A percentile compares a stretch with the other conserved stretches of the same genome.
Evolutionary conservation across 1,140 invertebrate genomes (phyloP).

Genomic region (Orchestia grillus): DNA sequence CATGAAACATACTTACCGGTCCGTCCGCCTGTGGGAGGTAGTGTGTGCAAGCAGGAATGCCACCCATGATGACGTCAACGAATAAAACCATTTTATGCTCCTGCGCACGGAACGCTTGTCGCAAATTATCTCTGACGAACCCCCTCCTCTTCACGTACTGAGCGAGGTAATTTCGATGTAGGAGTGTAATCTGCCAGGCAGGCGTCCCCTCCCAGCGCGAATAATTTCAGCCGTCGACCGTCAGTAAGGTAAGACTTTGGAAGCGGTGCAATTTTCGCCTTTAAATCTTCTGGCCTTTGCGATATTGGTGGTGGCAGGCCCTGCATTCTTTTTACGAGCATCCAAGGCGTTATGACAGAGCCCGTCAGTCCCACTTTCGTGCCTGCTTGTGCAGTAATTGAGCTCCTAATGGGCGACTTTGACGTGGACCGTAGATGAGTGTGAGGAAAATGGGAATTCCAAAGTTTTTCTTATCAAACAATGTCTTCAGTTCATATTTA

Average conservation of each 20-base stretch:
- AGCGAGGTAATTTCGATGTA: neutral
- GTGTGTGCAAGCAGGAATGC: neutral
- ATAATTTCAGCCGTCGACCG: neutral
- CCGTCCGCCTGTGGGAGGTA: no score
- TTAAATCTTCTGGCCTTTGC: constrained; percentile 1
- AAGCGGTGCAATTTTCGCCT: neutral
- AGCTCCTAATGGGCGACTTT: neutral
- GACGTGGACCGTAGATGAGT: neutral
- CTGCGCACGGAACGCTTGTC: neutral
- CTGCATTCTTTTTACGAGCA: neutral
- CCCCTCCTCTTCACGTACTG: neutral
- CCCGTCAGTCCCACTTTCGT: neutral
- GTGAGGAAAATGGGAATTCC: neutral
- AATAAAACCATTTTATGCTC: neutral
- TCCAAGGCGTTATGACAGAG: neutral
- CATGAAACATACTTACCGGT: neutral
- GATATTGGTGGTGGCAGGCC: neutral
- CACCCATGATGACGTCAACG: neutral
- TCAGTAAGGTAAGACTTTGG: neutral
- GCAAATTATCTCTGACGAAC: neutral
- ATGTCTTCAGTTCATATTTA: no score
- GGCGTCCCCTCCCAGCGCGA: neutral
- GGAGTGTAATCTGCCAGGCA: neutral
- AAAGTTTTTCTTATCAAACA: no score
- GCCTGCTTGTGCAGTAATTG: neutral